Evolutionary conservation across 2,888 invertebrate species (phyloP).

Genomic region (Amblyjoppa proteus): DNA sequence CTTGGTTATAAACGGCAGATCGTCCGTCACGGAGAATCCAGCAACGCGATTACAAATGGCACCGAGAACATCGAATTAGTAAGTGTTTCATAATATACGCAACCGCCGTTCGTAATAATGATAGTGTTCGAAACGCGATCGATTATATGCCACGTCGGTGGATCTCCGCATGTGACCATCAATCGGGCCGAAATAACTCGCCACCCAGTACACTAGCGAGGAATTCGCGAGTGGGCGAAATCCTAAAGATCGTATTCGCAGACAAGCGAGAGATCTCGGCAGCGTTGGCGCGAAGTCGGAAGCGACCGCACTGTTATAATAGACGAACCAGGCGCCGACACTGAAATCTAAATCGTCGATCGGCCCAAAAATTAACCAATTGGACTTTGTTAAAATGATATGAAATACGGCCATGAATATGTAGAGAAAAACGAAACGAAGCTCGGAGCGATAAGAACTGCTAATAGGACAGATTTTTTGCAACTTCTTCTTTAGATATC

Average conservation of each 20-base stretch:
- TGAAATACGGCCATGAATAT: no score
- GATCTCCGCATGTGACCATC: neutral
- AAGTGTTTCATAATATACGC: neutral
- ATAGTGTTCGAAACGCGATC: neutral
- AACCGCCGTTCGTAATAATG: neutral
- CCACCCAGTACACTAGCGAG: conserved; percentile 10
- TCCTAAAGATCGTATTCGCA: conserved; percentile 21
- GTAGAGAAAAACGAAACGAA: no score
- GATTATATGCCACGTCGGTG: neutral
- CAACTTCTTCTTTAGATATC: no score
- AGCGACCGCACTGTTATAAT: neutral
- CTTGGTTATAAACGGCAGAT: no score
- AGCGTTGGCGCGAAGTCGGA: neutral
- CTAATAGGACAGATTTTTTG: no score
- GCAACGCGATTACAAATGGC: no score
- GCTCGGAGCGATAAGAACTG: no score
- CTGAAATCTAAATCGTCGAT: neutral
- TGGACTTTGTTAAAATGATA: no score
- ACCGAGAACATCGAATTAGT: neutral
- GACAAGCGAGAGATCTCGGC: neutral
- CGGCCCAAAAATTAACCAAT: neutral
- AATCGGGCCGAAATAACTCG: conserved; percentile 12
- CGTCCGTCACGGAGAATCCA: no score
- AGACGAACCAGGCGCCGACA: neutral
- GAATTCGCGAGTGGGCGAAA: conserved; percentile 56